Conservation (phyloP, 2,888 invertebrate species). For the Myopa testacea region DNA sequence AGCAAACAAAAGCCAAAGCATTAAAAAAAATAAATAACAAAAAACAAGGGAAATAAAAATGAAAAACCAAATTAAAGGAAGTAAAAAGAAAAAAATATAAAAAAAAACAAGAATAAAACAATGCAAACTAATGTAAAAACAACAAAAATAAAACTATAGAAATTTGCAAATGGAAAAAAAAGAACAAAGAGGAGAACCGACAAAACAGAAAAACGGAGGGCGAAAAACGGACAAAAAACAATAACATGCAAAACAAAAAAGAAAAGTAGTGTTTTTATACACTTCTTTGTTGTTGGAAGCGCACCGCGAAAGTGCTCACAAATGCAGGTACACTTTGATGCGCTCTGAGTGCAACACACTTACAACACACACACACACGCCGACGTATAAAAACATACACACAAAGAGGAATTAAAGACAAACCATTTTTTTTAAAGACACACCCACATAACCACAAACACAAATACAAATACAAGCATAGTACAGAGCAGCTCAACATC, state of each 20-base stretch:
- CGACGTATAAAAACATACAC: slow-evolving; percentile 17
- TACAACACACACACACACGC: neutral
- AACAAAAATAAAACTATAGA: too few relatives aligned
- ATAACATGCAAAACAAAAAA: neutral
- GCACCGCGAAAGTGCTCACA: slow-evolving; percentile 19
- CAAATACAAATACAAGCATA: neutral
- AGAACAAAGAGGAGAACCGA: too few relatives aligned
- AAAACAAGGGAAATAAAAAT: neutral
- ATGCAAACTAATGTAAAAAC: neutral
- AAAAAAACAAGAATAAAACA: neutral
- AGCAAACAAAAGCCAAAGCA: slow-evolving; percentile 7
- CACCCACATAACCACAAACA: neutral
- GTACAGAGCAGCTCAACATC: neutral
- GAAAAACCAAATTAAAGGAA: neutral
- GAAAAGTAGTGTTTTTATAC: slow-evolving; percentile 1
- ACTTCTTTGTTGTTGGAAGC: slow-evolving; percentile 8
- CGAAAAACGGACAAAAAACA: neutral
- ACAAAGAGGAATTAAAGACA: slow-evolving; percentile 5
- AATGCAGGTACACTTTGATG: neutral
- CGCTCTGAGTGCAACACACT: neutral
- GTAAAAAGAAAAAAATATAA: neutral
- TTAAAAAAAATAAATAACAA: slow-evolving; percentile 11
- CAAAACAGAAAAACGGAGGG: too few relatives aligned
- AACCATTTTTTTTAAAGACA: neutral
- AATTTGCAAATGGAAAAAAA: too few relatives aligned